Evolutionary conservation across 2,888 invertebrate genomes (phyloP).

Genomic region (Hartigia nigra): DNA sequence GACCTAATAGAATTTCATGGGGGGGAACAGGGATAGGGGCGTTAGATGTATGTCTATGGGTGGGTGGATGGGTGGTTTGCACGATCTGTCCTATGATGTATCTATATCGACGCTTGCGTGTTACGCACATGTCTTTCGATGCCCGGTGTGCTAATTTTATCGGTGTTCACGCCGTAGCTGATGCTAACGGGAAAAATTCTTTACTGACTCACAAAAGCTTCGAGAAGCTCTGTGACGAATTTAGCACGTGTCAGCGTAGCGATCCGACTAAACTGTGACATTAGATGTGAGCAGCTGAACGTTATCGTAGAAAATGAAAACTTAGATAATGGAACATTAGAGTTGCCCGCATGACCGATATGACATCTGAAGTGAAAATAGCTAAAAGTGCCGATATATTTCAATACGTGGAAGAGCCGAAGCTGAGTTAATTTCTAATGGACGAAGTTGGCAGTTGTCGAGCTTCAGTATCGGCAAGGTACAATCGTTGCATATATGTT

Average conservation of each 20-base stretch:
- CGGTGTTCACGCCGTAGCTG: neutral
- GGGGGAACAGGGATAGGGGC: neutral
- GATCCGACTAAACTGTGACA: neutral
- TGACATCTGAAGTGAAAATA: neutral
- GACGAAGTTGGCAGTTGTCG: neutral
- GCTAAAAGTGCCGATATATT: neutral
- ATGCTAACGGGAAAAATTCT: conserved; percentile 6
- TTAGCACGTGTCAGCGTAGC: conserved; percentile 11
- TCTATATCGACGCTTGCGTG: conserved; percentile 5
- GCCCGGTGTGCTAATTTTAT: conserved; percentile 15
- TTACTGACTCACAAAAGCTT: conserved; percentile 18
- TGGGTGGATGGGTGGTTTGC: neutral
- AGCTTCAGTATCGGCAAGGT: neutral
- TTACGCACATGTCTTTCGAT: conserved; percentile 16
- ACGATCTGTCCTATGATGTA: neutral
- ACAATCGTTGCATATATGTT: neutral
- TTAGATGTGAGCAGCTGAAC: neutral
- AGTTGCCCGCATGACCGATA: neutral
- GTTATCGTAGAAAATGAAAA: neutral
- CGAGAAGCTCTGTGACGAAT: conserved; percentile 13
- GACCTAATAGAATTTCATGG: conserved; percentile 4
- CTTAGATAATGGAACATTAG: neutral
- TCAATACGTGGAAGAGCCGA: neutral
- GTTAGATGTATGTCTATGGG: neutral
- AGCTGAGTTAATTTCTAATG: neutral